Evolutionary conservation across 1,140 invertebrate species (phyloP).

Genomic region (Brachionus calyciflorus): DNA sequence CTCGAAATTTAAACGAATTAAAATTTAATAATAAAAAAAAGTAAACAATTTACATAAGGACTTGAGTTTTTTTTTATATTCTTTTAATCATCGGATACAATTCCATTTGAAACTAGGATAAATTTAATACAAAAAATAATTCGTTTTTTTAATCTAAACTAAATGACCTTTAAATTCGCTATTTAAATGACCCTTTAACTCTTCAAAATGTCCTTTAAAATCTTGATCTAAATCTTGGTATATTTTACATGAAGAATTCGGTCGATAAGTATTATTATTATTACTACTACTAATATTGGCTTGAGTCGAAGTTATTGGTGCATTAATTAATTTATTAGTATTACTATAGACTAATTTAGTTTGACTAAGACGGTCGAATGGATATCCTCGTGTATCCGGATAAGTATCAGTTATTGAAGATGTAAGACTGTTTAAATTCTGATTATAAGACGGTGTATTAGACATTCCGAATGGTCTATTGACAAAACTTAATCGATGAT

Average conservation of each 20-base stretch:
- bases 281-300: background rate
- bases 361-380: slow-evolving; percentile 40
- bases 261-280: slow-evolving; percentile 23
- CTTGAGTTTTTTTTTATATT: slow-evolving; percentile 1
- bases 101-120: too few relatives aligned
- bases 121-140: too few relatives aligned
- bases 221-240: slow-evolving; percentile 45
- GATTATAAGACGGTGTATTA: slow-evolving; percentile 26
- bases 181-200: slow-evolving; percentile 29
- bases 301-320: slow-evolving; percentile 9
- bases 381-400: slow-evolving; percentile 20
- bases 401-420: slow-evolving; percentile 10
- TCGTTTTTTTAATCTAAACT: background rate
- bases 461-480: slow-evolving; percentile 24
- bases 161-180: slow-evolving; percentile 35
- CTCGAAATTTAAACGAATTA: slow-evolving; percentile 11
- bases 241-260: slow-evolving; percentile 45
- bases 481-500: slow-evolving; percentile 25
- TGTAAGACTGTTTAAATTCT: slow-evolving; percentile 34
- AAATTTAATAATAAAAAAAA: background rate
- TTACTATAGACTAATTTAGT: slow-evolving; percentile 19
- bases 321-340: background rate
- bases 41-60: slow-evolving; percentile 24
- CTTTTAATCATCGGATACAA: too few relatives aligned
- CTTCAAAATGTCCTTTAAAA: slow-evolving; percentile 31